These are phyloP conservation scores for Mixornis gularis DNA, from an alignment of 2,113 vertebrate genomes.

Conservation along the genomic window DNA sequence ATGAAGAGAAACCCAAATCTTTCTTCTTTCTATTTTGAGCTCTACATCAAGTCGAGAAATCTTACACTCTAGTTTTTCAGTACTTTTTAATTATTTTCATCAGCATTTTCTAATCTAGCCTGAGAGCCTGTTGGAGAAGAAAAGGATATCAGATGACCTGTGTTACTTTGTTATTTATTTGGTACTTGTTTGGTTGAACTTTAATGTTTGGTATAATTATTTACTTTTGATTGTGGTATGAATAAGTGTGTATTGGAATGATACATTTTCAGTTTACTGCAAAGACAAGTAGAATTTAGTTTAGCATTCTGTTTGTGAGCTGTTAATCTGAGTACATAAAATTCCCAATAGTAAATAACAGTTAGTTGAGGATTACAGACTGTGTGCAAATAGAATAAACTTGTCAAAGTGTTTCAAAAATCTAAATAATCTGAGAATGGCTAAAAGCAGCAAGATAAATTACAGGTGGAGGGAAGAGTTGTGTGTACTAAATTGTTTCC, in stretches of 20 bases:
- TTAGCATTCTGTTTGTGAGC: background rate
- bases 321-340: background rate
- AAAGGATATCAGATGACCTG: background rate
- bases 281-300: background rate
- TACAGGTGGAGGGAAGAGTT: background rate
- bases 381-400: background rate
- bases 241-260: background rate
- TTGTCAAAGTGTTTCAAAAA: background rate
- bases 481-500: background rate
- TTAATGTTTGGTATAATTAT: background rate
- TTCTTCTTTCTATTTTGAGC: background rate
- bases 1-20: background rate
- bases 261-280: background rate
- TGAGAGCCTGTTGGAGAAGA: background rate
- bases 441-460: background rate
- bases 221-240: background rate
- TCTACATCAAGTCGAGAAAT: background rate
- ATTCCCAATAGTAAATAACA: background rate
- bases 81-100: background rate
- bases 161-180: background rate
- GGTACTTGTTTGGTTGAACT: background rate
- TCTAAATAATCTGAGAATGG: background rate
- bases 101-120: background rate
- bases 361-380: background rate
- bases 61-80: background rate